Percentiles rank a stretch among this genome's conserved stretches.
Evolutionary conservation across 2,888 invertebrate genomes (phyloP).

Genomic region (Formica aserva): DNA sequence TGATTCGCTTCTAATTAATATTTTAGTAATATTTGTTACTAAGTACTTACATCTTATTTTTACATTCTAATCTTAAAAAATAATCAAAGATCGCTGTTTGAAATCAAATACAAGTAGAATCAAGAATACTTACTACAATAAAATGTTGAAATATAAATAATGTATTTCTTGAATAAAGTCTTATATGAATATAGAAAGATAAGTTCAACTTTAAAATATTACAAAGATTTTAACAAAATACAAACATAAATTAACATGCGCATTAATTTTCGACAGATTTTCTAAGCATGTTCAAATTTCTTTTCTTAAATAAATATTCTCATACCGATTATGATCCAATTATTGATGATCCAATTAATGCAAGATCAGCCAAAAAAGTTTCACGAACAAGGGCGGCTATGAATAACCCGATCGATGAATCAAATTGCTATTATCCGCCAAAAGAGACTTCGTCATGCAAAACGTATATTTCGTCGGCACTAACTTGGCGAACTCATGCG

Average conservation of each 20-base stretch:
- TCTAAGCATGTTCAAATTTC: background rate
- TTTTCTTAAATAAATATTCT: background rate
- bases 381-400: background rate
- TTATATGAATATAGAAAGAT: background rate
- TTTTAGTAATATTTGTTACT: background rate
- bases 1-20: background rate
- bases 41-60: background rate
- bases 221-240: background rate
- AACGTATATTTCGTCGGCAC: constrained; percentile 4
- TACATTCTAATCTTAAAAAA: background rate
- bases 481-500: constrained; percentile 9
- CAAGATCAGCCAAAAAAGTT: background rate
- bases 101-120: background rate
- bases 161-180: background rate
- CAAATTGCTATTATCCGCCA: constrained; percentile 1
- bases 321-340: background rate
- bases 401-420: background rate
- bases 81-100: background rate
- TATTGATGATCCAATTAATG: background rate
- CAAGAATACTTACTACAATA: background rate
- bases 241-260: background rate
- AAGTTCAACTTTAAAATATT: background rate
- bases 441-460: background rate
- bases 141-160: background rate
- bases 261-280: background rate